Evolutionary conservation across 1,140 invertebrate genomes (phyloP).

Genomic region (Dendroctonus ponderosae): DNA sequence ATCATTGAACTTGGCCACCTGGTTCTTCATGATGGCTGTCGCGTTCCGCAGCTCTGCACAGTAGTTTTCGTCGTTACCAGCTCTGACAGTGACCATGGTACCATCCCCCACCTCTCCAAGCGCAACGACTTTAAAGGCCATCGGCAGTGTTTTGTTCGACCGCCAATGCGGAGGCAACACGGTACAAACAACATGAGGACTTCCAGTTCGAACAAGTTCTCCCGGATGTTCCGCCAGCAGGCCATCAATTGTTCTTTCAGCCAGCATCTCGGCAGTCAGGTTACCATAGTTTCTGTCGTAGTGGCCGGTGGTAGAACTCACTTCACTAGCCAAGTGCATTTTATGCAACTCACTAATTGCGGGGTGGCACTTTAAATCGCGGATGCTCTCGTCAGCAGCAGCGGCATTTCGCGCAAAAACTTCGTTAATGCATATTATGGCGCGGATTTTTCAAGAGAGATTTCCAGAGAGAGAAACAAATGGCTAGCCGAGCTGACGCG

Average conservation of each 20-base stretch:
- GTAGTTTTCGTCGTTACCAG: conserved; percentile 97
- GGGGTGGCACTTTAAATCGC: too few relatives aligned
- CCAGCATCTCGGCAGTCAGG: conserved; percentile 76
- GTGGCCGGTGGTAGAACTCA: conserved; percentile 64
- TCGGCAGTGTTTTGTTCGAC: conserved; percentile 93
- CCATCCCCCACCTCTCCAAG: conserved; percentile 92
- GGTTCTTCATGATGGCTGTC: conserved; percentile 94
- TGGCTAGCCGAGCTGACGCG: conserved; percentile 31
- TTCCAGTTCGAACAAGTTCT: conserved; percentile 89
- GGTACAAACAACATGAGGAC: conserved; percentile 90
- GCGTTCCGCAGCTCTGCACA: conserved; percentile 91
- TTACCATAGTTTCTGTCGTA: conserved; percentile 56
- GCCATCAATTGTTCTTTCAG: conserved; percentile 79
- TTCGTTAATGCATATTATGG: conserved; percentile 16
- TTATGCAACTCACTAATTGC: not conserved
- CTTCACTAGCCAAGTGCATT: conserved; percentile 70
- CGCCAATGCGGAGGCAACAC: conserved; percentile 91
- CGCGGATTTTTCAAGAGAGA: conserved; percentile 28
- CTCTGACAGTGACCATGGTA: conserved; percentile 87
- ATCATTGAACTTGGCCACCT: conserved; percentile 96
- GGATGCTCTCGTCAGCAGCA: not conserved
- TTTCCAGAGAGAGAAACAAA: conserved; percentile 11
- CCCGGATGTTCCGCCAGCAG: conserved; percentile 85
- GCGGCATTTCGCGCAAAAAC: conserved; percentile 14
- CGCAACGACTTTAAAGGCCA: conserved; percentile 91